A percentile compares a stretch with the other conserved stretches of the same genome.
phyloP scores from a whole-genome alignment of 2,797 vertebrate genomes.

The Taeniopygia guttata region DNA sequence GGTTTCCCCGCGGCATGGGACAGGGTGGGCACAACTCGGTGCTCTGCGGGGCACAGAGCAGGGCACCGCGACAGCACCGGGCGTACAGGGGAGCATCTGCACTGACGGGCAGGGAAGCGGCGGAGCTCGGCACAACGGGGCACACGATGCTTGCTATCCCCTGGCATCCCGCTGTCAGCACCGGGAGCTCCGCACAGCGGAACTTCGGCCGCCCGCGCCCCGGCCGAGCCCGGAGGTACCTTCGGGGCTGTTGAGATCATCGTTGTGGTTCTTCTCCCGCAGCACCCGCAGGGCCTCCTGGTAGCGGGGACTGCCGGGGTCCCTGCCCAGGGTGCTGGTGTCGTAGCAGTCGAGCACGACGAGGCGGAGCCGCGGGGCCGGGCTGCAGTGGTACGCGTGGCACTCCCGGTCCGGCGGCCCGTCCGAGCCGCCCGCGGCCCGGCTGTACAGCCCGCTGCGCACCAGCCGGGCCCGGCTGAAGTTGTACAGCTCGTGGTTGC shows the following conservation, averaged over 20 bases:
- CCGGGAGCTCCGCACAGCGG: background rate
- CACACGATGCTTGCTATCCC: background rate
- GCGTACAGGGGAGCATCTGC: background rate
- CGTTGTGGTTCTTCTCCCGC: slow-evolving; percentile 81
- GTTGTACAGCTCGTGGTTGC: slow-evolving; percentile 96
- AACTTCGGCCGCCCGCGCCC: accelerated
- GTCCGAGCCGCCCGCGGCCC: background rate
- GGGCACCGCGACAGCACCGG: background rate
- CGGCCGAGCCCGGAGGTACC: slow-evolving; percentile 61
- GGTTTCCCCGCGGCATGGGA: accelerated
- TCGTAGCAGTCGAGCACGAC: slow-evolving; percentile 90
- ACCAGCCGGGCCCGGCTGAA: slow-evolving; percentile 82
- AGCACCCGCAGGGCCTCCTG: slow-evolving; percentile 75
- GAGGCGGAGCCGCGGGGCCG: slow-evolving; percentile 79
- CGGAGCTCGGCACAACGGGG: accelerated
- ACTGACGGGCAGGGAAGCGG: background rate
- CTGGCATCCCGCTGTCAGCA: background rate
- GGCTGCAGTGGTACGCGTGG: slow-evolving; percentile 88
- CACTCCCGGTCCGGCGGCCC: background rate
- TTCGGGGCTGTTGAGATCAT: slow-evolving; percentile 84
- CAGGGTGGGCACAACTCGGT: background rate
- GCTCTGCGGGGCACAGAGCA: background rate
- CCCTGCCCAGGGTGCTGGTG: slow-evolving; percentile 84
- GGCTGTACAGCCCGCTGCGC: slow-evolving; percentile 80
- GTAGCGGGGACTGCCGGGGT: slow-evolving; percentile 75